A percentile compares a stretch with the other conserved stretches of the same genome.
Evolutionary conservation across 2,888 invertebrate genomes (phyloP).

Genomic region (Andrena flavipes): DNA sequence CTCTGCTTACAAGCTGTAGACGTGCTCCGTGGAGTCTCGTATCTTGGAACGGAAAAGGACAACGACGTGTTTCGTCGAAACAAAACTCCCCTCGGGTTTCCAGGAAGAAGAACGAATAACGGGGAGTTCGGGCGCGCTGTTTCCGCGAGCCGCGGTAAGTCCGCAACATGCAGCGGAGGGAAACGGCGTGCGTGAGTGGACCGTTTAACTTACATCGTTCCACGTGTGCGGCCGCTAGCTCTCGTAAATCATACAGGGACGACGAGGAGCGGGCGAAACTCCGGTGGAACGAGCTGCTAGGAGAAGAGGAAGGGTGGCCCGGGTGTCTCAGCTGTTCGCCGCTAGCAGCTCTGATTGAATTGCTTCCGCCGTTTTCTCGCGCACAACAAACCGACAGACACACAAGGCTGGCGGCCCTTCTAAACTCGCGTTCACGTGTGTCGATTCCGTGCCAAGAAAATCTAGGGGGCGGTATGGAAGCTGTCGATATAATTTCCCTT

Average conservation of each 20-base stretch:
- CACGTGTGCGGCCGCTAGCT: constrained; percentile 36
- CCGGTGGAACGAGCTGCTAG: constrained; percentile 18
- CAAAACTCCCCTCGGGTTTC: background rate
- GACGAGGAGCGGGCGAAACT: constrained; percentile 47
- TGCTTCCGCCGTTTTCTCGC: constrained; percentile 73
- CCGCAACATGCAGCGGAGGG: constrained; percentile 5
- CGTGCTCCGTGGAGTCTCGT: background rate
- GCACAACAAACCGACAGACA: constrained; percentile 41
- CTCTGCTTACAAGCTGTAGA: background rate
- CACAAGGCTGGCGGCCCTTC: constrained; percentile 16
- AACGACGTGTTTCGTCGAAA: background rate
- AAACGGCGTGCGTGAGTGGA: constrained; percentile 52
- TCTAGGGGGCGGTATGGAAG: constrained; percentile 37
- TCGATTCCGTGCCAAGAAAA: background rate
- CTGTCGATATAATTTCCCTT: constrained; percentile 63
- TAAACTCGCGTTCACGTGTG: constrained; percentile 27
- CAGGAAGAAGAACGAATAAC: background rate
- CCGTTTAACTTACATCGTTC: constrained; percentile 65
- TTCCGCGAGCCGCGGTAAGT: constrained; percentile 44
- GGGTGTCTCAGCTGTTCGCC: constrained; percentile 81
- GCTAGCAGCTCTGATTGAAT: constrained; percentile 82
- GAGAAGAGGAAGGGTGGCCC: constrained; percentile 49
- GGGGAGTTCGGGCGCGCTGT: constrained; percentile 7
- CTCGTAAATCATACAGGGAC: constrained; percentile 65
- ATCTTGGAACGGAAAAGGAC: background rate